Evolutionary conservation across 2,888 invertebrate genomes (phyloP), one percentile per base, ranked within the genome.

Genomic region (Fragum sueziense): DNA sequence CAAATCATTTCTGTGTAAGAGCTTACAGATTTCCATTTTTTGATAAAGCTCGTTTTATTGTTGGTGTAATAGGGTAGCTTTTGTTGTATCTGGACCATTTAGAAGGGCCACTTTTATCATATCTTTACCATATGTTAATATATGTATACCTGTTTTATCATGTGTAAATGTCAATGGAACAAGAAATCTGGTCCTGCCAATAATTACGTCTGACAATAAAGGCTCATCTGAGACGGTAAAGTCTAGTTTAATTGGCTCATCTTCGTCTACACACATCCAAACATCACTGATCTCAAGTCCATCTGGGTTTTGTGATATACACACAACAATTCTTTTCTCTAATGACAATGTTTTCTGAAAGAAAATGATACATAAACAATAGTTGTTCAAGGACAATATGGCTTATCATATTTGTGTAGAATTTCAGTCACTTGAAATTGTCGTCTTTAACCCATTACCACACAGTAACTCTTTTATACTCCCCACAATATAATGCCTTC

Each of bases 161-260:
- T 70, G 9, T 3, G 70, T 61, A 47, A 84, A 81, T 29, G 74
- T 52, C 22, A 84, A 22, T 27, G 84, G 81, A 41, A 84, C 71
- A 17, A 75, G 61, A 52, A 81, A 84, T 41, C 34, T 76, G n/a
- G 75, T 65, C 27, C 80, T 73, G 14, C 71, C 81, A 25, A 76
- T 62, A 7, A 82, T 47, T 62, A 41, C 51, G 27, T 65, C 27
- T 41, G 41, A n/a, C 37, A 65, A 65, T 1, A 41, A 2, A 25
- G 65, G 17, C 1, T 65, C 65, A 34, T 65, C 65, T 22, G 22
- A 25, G n/a, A 62, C n/a, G 20, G 27, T 65, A 20, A 41, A 65
- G 11, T 65, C 41, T 27, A 41, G n/a, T 41, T 65, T 37, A 37
- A 25, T 20, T 37, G 22, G 37, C 22, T 65, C 41, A 25, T 41